Evolutionary conservation across 2,113 vertebrate genomes (phyloP), one percentile per base, ranked within the genome.

Genomic region (Sapayoa aenigma): DNA sequence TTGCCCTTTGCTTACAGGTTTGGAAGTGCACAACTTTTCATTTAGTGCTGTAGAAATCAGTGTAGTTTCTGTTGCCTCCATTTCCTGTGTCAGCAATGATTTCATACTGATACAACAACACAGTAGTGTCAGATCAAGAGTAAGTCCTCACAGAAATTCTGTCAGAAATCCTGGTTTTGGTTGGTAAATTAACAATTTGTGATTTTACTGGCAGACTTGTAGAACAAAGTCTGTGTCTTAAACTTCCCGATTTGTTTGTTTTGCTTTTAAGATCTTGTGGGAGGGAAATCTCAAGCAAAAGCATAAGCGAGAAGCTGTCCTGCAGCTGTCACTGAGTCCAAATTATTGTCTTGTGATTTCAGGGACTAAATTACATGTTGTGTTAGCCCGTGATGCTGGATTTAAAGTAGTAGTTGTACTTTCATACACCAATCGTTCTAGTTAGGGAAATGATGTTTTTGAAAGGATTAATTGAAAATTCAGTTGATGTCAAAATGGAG

Each of bases 381-480:
- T 83, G 65, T 75, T 94, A 79, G 73, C 55, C 65, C 97, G 94
- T 96, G 96, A 88, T 96, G 91, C 46, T 92, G 93, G 72, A 97
- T 96, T 98, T 97, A 96, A 98, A 97, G 90, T 87, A 91, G 84
- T 91, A 96, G 95, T 94, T 96, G 71, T 95, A 87, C 84, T 84
- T 81, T 86, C 77, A 95, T 88, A 80, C 87, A 97, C 90, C 94
- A 95, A 93, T 97, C 91, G 17, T 94, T 96, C 97, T 98, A 97
- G 98, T 98, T 98, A 98, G 95, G 96, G 96, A 97, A 96, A 95
- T 91, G 28, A 95, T 96, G 97, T 95, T 98, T 98, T 98, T 98
- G 62, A 97, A 96, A 97, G 97, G 97, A 98, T 98, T 98, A 97
- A 90, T 94, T 97, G 97, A 98, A 98, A 98, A 98, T 98, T 97